Evolutionary conservation across 1,140 invertebrate species (phyloP), one percentile per base, ranked within the genome.

Genomic region (Branchinecta lindahli): DNA sequence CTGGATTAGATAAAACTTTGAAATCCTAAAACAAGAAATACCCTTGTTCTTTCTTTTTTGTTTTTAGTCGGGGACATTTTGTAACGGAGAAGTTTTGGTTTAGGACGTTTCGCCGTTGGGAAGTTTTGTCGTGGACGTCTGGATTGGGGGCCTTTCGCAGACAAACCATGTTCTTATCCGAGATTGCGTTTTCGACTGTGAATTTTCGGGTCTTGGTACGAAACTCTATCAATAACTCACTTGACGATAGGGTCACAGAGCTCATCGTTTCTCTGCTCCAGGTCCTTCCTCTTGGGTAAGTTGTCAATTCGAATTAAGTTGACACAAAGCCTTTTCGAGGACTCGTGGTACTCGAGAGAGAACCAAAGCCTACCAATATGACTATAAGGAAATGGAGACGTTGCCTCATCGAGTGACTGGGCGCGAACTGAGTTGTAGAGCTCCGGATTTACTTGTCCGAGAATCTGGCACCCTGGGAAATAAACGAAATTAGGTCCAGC

Each of bases 371-470:
- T 12, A 1, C 52, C 52, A 61, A 61, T 61, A 20, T 61, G 52
- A 6, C 12, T 61, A 6, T 61, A 61, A 20, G 52, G 52, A 61
- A 61, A 61, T 15, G 52, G 52, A 15, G 52, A 61, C 18, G 12
- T 20, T 61, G 52, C 12, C 18, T 61, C 52, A 61, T 61, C 52
- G 18, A 61, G 52, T 12, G 18, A 61, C 12, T 15, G 52, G 52
- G 52, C 18, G 18, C 52, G 12, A 15, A 61, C 18, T 15, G 52
- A 61, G 18, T 12, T 12, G 52, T 61, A 61, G 12, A 61, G 18
- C 12, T 61, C 52, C 52, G 52, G 52, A 61, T 61, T 61, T 12
- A 61, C 52, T 61, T 61, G 52, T 15, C 52, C 52, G 18, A 61
- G 52, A 4, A 61, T 15, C 12, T 61, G 52, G 6, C 52, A 61